phyloP scores from a whole-genome alignment of 2,888 invertebrate species.

The Oscheius sp. region DNA sequence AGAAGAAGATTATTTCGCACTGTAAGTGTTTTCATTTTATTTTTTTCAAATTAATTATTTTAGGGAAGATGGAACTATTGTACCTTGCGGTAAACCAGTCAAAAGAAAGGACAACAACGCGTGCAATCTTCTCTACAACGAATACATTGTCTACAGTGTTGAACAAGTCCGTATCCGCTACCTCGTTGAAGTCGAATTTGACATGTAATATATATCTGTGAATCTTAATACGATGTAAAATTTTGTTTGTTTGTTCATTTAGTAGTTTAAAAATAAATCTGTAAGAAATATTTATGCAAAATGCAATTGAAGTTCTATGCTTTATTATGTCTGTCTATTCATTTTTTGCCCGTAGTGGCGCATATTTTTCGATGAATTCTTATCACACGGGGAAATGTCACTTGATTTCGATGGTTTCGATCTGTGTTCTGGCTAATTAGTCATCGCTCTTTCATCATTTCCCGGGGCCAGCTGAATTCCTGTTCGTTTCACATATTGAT shows the following conservation, averaged over 20 bases:
- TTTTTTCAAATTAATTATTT: slow-evolving; percentile 5
- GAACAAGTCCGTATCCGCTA: slow-evolving; percentile 76
- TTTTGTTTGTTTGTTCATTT: background rate
- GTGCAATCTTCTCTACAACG: slow-evolving; percentile 76
- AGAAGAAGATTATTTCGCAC: slow-evolving; percentile 41
- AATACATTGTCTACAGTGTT: slow-evolving; percentile 76
- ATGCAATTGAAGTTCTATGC: too few species aligned
- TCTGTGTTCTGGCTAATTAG: background rate
- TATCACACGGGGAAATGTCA: too few species aligned
- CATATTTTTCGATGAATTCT: too few species aligned
- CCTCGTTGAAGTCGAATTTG: slow-evolving; percentile 75
- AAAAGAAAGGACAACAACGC: slow-evolving; percentile 70
- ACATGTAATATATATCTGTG: slow-evolving; percentile 59
- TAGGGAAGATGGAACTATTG: slow-evolving; percentile 69
- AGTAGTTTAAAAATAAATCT: background rate
- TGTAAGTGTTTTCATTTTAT: slow-evolving; percentile 48
- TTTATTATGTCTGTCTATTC: too few species aligned
- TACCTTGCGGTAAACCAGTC: slow-evolving; percentile 74
- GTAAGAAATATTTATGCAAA: too few species aligned
- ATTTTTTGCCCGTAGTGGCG: too few species aligned
- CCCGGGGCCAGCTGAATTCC: too few species aligned
- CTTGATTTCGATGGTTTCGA: background rate
- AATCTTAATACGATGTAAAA: background rate
- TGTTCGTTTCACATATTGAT: slow-evolving; percentile 11
- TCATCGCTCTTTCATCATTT: slow-evolving; percentile 9